Conservation (phyloP, 1,140 invertebrate species). For the Drosophila mauritiana region DNA sequence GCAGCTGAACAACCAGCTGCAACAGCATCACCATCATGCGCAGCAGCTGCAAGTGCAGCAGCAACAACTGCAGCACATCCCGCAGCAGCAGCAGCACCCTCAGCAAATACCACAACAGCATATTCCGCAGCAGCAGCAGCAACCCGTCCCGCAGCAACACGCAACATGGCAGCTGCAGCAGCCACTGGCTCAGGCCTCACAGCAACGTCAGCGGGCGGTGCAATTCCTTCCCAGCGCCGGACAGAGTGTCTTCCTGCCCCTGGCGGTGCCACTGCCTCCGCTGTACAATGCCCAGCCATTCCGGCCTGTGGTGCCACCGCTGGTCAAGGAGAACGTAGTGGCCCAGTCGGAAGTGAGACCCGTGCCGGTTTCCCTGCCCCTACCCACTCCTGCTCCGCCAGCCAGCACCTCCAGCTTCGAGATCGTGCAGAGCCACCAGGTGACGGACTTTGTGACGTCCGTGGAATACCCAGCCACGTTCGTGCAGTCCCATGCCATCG, state of each 20-base stretch:
- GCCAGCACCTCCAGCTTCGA: conserved; percentile 82
- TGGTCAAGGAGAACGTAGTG: conserved; percentile 58
- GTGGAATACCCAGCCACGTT: conserved; percentile 88
- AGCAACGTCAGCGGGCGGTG: conserved; percentile 72
- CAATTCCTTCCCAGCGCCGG: conserved; percentile 59
- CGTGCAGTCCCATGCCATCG: conserved; percentile 88
- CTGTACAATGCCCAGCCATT: conserved; percentile 87
- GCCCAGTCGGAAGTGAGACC: conserved; percentile 70
- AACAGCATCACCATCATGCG: conserved; percentile 16
- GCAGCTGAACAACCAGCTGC: conserved; percentile 6
- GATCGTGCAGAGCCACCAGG: conserved; percentile 87
- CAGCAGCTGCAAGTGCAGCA: conserved; percentile 61
- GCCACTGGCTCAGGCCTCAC: conserved; percentile 57
- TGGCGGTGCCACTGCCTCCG: conserved; percentile 86
- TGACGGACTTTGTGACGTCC: conserved; percentile 87
- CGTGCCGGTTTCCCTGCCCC: conserved; percentile 41
- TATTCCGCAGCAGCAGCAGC: conserved; percentile 44
- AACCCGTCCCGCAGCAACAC: conserved; percentile 41
- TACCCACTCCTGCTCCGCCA: conserved; percentile 20
- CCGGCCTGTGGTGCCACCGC: conserved; percentile 44
- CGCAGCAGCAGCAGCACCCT: conserved; percentile 54
- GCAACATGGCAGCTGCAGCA: conserved; percentile 59
- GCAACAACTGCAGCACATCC: conserved; percentile 12
- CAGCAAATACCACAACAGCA: conserved; percentile 26
- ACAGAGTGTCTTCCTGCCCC: conserved; percentile 65